Percentiles rank a stretch among this genome's conserved stretches.
Conservation (phyloP, 2,113 vertebrate genomes). For the Phalacrocorax pelagicus region DNA sequence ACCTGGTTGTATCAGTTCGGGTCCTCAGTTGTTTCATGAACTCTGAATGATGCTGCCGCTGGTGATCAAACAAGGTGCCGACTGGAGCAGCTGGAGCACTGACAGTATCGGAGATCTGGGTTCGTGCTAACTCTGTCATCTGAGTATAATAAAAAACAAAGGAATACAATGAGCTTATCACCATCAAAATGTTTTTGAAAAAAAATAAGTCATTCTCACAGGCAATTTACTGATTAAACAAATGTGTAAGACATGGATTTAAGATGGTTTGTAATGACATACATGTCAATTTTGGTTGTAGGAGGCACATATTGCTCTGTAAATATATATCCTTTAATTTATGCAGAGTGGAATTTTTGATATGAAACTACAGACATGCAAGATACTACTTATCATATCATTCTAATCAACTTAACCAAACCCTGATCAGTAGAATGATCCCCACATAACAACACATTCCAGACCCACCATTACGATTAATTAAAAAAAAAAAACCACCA, state of each 20-base stretch:
- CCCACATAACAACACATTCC: not conserved
- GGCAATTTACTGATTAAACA: not conserved
- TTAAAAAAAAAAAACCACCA: not conserved
- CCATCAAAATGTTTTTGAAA: not conserved
- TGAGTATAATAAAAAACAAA: slow-evolving; percentile 49
- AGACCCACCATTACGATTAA: not conserved
- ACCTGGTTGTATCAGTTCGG: slow-evolving; percentile 80
- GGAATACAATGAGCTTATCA: not conserved
- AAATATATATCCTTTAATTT: not conserved
- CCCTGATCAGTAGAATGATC: not conserved
- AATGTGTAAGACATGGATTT: not conserved
- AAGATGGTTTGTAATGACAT: not conserved
- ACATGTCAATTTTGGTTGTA: not conserved
- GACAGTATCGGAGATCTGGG: slow-evolving; percentile 73
- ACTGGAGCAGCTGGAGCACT: slow-evolving; percentile 61
- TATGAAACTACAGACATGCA: not conserved
- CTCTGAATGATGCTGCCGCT: slow-evolving; percentile 65
- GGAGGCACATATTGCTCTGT: not conserved
- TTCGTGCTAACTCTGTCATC: slow-evolving; percentile 84
- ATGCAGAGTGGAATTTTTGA: not conserved
- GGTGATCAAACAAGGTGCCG: slow-evolving; percentile 72
- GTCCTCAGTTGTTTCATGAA: slow-evolving; percentile 70
- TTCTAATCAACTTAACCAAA: not conserved
- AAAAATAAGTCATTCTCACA: not conserved
- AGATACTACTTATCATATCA: not conserved